Percentiles rank a stretch among this genome's conserved stretches.
Conservation (phyloP, 2,888 invertebrate species). For the Eupithecia exiguata region DNA sequence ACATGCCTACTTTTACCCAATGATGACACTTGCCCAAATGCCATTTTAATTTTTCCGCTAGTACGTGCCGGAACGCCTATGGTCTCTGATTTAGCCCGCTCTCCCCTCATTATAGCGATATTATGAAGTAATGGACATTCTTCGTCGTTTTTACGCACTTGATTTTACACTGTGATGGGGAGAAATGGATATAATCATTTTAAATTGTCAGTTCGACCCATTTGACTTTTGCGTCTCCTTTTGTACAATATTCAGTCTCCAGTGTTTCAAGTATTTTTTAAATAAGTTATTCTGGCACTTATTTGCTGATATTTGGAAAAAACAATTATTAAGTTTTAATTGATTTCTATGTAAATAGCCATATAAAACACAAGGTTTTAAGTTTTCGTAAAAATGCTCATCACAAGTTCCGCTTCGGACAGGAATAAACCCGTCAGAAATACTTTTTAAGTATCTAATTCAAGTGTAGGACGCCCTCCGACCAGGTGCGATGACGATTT, state of each 20-base stretch:
- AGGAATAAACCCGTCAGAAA: background rate
- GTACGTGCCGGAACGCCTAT: constrained; percentile 67
- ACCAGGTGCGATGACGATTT: too few species aligned
- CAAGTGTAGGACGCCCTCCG: too few species aligned
- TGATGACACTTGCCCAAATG: constrained; percentile 25
- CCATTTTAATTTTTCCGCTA: constrained; percentile 46
- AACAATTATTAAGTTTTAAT: too few species aligned
- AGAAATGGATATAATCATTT: constrained; percentile 64
- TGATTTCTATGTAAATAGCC: too few species aligned
- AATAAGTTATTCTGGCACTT: background rate
- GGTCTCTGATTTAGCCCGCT: constrained; percentile 60
- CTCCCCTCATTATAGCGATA: constrained; percentile 72
- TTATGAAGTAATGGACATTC: constrained; percentile 73
- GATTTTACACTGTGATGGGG: constrained; percentile 62
- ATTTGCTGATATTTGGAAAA: too few species aligned
- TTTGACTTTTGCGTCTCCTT: constrained; percentile 26
- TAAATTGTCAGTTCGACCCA: constrained; percentile 55
- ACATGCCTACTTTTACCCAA: constrained; percentile 11
- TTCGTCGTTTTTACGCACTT: constrained; percentile 58
- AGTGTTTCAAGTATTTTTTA: constrained; percentile 11
- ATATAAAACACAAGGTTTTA: background rate
- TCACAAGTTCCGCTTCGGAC: background rate
- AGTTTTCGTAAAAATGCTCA: background rate
- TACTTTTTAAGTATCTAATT: background rate
- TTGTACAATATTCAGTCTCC: background rate